These are phyloP conservation scores for Sinonovacula constricta DNA, from an alignment of 1,140 invertebrate species.

Conservation along the genomic window DNA sequence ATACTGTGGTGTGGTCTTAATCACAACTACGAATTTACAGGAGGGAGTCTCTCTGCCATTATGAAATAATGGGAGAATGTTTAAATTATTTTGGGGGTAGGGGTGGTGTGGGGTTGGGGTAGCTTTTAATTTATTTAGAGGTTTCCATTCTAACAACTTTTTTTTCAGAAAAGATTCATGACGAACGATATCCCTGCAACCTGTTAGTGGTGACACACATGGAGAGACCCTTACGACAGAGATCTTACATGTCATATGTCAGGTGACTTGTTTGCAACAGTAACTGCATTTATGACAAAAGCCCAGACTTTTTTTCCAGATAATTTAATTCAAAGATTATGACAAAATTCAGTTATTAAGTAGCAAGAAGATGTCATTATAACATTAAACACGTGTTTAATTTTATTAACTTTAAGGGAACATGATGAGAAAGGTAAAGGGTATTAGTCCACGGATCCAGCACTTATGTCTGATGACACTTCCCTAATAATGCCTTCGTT, in stretches of 20 bases:
- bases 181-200: background rate
- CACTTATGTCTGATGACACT: background rate
- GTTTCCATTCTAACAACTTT: too few species aligned
- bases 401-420: slow-evolving; percentile 10
- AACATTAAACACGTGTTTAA: background rate
- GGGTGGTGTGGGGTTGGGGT: too few species aligned
- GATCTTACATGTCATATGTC: slow-evolving; percentile 6
- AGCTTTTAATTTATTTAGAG: too few species aligned
- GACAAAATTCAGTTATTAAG: background rate
- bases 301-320: background rate
- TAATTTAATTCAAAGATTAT: background rate
- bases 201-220: slow-evolving; percentile 9
- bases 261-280: too few species aligned
- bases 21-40: too few species aligned
- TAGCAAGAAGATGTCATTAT: too few species aligned
- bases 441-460: slow-evolving; percentile 18
- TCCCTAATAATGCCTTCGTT: slow-evolving; percentile 10
- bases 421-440: slow-evolving; percentile 26
- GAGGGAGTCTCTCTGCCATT: too few species aligned
- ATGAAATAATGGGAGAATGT: too few species aligned
- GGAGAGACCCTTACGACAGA: slow-evolving; percentile 8
- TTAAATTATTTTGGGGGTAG: too few species aligned
- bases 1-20: too few species aligned
- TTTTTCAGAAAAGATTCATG: background rate
- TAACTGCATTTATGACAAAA: too few species aligned